phyloP scores from a whole-genome alignment of 1,140 invertebrate species.

The Saxidomus purpurata region DNA sequence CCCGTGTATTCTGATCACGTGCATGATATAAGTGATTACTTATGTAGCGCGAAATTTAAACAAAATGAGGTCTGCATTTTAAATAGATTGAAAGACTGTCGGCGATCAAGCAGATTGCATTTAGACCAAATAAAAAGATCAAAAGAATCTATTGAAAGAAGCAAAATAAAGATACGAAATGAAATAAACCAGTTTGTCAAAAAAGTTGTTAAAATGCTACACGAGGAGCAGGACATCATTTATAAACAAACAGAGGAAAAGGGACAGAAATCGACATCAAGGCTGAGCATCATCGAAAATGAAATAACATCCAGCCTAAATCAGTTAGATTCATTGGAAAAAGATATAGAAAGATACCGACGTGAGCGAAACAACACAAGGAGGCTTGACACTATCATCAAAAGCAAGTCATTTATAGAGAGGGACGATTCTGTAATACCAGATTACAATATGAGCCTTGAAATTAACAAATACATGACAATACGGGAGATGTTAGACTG shows the following conservation, averaged over 20 bases:
- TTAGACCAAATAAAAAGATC: not conserved
- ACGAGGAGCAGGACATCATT: not conserved
- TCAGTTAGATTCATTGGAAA: not conserved
- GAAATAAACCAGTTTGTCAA: conserved; percentile 43
- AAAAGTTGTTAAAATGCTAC: not conserved
- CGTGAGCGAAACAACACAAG: not conserved
- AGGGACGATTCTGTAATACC: not conserved
- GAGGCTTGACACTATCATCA: not conserved
- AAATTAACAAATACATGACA: not conserved
- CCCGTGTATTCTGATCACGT: not conserved
- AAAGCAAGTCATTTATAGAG: not conserved
- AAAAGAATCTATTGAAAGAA: conserved; percentile 5
- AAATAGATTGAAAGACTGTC: not conserved
- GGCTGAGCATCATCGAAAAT: not conserved
- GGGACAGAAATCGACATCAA: not conserved
- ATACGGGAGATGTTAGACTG: not conserved
- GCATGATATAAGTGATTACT: not conserved
- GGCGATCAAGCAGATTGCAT: not conserved
- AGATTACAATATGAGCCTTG: not conserved
- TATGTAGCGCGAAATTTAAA: not conserved
- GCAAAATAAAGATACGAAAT: not conserved
- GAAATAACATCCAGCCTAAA: not conserved
- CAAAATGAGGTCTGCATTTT: not conserved
- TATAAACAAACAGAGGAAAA: not conserved
- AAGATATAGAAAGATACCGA: not conserved